These are phyloP conservation scores for Ectobius pallidus DNA, from an alignment of 2,888 invertebrate species.

Conservation along the genomic window DNA sequence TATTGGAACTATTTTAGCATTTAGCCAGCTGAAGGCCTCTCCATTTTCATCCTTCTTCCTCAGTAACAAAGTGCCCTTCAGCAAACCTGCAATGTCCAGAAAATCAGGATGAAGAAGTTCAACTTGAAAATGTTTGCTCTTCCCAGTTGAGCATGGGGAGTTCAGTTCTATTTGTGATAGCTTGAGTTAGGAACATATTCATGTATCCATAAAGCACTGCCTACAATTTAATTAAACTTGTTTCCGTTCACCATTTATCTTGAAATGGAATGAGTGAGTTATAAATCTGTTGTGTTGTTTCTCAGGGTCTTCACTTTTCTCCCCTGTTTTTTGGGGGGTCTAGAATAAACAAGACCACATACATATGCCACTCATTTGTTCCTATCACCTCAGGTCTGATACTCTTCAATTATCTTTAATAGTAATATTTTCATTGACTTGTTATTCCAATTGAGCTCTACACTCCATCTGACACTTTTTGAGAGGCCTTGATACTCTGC, in stretches of 20 bases:
- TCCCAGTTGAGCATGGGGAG: not conserved
- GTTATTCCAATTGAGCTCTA: not conserved
- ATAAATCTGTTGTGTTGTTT: conserved; percentile 5
- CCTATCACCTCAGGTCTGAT: conserved; percentile 16
- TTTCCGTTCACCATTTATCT: conserved; percentile 25
- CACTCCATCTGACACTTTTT: not conserved
- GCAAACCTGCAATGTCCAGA: conserved; percentile 13
- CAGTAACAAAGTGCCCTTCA: too few species aligned
- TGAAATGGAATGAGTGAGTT: conserved; percentile 13
- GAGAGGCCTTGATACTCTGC: not conserved
- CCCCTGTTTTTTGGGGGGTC: not conserved
- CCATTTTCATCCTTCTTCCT: conserved; percentile 15
- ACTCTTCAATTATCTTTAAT: conserved; percentile 3
- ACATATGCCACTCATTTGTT: conserved; percentile 14
- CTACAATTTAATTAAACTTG: conserved; percentile 9
- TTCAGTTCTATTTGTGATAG: not conserved
- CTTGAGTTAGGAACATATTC: conserved; percentile 6
- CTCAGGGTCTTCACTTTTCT: conserved; percentile 18
- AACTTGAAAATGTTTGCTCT: not conserved
- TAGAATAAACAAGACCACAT: not conserved
- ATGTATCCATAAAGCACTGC: not conserved
- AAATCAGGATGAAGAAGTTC: conserved; percentile 15
- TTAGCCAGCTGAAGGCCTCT: conserved; percentile 14
- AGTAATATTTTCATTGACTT: not conserved
- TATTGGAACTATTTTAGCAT: conserved; percentile 18